Base-by-base conservation (phyloP, 92 coral and sea anemone species). In the Actinernus sp. region DNA sequence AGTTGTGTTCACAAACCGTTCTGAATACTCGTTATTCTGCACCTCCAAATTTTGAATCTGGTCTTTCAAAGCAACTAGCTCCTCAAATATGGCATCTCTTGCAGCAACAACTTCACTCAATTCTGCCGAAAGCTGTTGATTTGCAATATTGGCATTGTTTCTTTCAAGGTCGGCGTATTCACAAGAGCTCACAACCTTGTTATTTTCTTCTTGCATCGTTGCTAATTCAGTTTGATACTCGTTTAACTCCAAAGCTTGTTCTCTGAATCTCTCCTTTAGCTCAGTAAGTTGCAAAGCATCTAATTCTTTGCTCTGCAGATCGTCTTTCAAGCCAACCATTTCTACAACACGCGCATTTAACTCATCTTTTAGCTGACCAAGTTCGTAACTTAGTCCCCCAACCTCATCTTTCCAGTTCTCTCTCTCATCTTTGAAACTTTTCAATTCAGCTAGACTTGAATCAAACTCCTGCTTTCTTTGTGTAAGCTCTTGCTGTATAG, bases 41-140 rank as follows among this genome's bases (percentile, higher is more conserved):
- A 54, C 3, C 29, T 57, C 54, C 58, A 70, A 44, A 23, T 50
- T 16, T 2, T 55, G 43, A n/a, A 43, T 32, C 30, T 31, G 52
- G 36, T 58, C 74, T 26, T 54, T 65, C 46, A 55, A 57, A 7
- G 61, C 54, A 17, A 55, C 33, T 58, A 76, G 76, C 51, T 76
- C 59, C 29, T 77, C 64, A 17, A 57, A 36, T 43, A 65, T 46
- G 10, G 64, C 46, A 28, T 63, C 86, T 26, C 38, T 82, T 22
- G 59, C 79, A 23, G 65, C 67, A 48, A 43, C 22, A 25, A 63
- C 46, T 46, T 57, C 38, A 30, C 62, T 84, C 32, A 62, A 32
- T 28, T 89, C 91, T 31, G 62, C 66, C 44, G 30, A 33, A n/a
- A 59, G 53, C 27, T 56, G 50, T 17, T 78, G 70, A 18, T 65